A percentile compares a stretch with the other conserved stretches of the same genome.
Conservation (phyloP, 2,888 invertebrate genomes). For the Nemotelus nigrinus region DNA sequence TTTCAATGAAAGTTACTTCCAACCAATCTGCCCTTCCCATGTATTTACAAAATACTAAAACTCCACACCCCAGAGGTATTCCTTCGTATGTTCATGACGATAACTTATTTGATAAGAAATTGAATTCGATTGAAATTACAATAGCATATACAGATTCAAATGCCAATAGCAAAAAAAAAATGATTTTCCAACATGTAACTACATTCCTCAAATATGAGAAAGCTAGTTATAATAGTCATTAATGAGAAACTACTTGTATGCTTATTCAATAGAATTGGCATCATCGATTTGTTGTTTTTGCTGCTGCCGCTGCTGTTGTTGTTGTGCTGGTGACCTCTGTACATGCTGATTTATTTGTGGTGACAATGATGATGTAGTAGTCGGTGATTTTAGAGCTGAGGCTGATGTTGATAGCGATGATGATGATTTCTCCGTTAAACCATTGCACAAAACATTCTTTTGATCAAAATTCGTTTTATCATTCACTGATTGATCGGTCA, state of each 20-base stretch:
- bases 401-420: conserved; percentile 16
- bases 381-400: not conserved
- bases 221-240: no score
- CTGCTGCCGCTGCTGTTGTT: conserved; percentile 11
- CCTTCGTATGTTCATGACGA: no score
- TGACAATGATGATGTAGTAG: not conserved
- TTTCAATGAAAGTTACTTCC: no score
- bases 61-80: no score
- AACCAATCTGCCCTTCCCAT: no score
- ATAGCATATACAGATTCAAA: no score
- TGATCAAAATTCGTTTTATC: not conserved
- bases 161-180: no score
- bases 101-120: no score
- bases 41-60: no score
- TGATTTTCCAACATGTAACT: no score
- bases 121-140: no score
- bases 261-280: conserved; percentile 38
- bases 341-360: not conserved
- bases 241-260: not conserved
- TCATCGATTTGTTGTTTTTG: conserved; percentile 8
- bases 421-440: not conserved
- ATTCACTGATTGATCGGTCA: conserved; percentile 18
- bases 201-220: no score
- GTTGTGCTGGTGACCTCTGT: conserved; percentile 16
- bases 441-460: conserved; percentile 33